phyloP scores from a whole-genome alignment of 1,140 invertebrate species.

The Ceratoteleas bidentatus region DNA sequence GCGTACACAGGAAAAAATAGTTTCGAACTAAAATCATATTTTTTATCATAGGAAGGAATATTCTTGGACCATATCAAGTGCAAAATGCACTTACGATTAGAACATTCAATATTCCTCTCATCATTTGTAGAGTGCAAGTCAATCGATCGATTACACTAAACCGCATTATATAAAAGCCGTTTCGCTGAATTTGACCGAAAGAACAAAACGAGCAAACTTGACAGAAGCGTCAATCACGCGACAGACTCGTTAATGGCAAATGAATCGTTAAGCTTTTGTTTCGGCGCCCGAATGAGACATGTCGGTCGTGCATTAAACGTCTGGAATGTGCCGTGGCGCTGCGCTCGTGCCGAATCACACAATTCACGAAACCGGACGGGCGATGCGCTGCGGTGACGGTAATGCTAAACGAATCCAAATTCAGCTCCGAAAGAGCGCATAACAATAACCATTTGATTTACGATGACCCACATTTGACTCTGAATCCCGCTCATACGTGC shows the following conservation, averaged over 20 bases:
- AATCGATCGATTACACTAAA: no score
- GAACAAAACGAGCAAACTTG: not conserved
- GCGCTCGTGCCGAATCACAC: slow-evolving; percentile 25
- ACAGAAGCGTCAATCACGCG: no score
- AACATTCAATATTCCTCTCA: no score
- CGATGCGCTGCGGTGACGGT: slow-evolving; percentile 55
- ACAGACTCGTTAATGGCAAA: not conserved
- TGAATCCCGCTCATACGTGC: slow-evolving; percentile 52
- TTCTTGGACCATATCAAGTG: no score
- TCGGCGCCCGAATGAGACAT: slow-evolving; percentile 9
- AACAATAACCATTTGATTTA: slow-evolving; percentile 75
- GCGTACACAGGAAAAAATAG: no score
- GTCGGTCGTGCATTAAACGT: slow-evolving; percentile 17
- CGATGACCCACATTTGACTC: slow-evolving; percentile 64
- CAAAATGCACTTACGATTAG: no score
- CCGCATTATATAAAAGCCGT: no score
- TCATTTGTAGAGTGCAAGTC: no score
- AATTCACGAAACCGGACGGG: slow-evolving; percentile 25
- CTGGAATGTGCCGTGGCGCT: not conserved
- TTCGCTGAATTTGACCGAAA: not conserved
- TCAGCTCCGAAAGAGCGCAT: slow-evolving; percentile 67
- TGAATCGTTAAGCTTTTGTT: slow-evolving; percentile 26
- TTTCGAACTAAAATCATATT: no score
- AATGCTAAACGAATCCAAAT: slow-evolving; percentile 68
- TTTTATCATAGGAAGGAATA: no score